Conservation (phyloP, 64 coral and sea anemone species). For the Anthopleura sola region DNA sequence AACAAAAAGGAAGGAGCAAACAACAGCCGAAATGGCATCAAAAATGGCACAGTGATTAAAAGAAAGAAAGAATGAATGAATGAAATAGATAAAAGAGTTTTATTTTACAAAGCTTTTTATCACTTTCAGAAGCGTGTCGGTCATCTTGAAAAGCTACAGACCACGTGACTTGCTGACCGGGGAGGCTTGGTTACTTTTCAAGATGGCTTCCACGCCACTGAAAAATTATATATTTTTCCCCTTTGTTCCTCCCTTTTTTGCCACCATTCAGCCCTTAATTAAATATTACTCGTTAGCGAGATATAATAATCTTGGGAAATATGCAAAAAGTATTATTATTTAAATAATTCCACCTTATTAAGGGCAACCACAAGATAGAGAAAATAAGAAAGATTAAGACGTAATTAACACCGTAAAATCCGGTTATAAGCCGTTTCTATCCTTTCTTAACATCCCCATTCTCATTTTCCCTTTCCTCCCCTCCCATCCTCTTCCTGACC, state of each 20-base stretch:
- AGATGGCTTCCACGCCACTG: background rate
- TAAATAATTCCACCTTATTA: background rate
- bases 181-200: background rate
- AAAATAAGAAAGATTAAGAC: background rate
- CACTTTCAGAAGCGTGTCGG: background rate
- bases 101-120: background rate
- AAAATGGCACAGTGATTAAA: background rate
- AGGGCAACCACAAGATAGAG: background rate
- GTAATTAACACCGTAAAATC: background rate
- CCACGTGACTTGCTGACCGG: background rate
- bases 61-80: background rate
- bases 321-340: background rate
- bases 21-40: background rate
- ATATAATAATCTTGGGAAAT: background rate
- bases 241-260: conserved; percentile 17
- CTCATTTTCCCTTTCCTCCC: background rate
- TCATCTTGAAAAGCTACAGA: background rate
- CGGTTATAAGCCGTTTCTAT: background rate
- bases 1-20: conserved; percentile 25
- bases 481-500: no score
- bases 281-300: background rate
- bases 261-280: background rate
- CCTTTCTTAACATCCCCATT: background rate
- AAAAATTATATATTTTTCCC: background rate
- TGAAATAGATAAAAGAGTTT: background rate